Conservation (phyloP, 2,888 invertebrate species). For the Apoderus coryli region DNA sequence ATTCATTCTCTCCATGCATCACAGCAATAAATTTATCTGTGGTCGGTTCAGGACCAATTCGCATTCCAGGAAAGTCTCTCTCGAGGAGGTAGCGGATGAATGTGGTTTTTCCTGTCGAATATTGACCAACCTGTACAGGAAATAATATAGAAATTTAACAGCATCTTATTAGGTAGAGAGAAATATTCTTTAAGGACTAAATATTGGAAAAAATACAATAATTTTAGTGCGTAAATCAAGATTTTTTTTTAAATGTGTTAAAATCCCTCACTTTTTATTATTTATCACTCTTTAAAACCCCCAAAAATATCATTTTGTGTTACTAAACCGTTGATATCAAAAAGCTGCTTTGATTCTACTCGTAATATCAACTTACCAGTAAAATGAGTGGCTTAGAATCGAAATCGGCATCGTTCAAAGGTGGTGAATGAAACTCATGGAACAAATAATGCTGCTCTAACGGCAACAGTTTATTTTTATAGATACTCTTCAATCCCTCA, state of each 20-base stretch:
- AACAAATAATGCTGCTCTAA: slow-evolving; percentile 82
- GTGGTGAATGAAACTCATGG: slow-evolving; percentile 91
- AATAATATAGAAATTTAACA: too few relatives aligned
- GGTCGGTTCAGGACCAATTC: slow-evolving; percentile 99
- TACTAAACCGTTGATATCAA: too few relatives aligned
- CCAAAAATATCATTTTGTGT: too few relatives aligned
- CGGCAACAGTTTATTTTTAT: slow-evolving; percentile 79
- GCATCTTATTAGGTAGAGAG: too few relatives aligned
- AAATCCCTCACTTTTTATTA: too few relatives aligned
- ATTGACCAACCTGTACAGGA: slow-evolving; percentile 17
- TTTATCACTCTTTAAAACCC: too few relatives aligned
- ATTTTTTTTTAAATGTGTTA: too few relatives aligned
- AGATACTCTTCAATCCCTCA: slow-evolving; percentile 87
- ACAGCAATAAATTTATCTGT: slow-evolving; percentile 97
- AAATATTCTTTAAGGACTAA: too few relatives aligned
- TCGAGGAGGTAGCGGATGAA: slow-evolving; percentile 67
- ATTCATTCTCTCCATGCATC: slow-evolving; percentile 81
- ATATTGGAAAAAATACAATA: too few relatives aligned
- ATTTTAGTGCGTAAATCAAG: too few relatives aligned
- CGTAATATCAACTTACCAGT: slow-evolving; percentile 92
- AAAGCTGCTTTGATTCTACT: too few relatives aligned
- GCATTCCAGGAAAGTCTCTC: slow-evolving; percentile 91
- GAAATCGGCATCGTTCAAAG: slow-evolving; percentile 91
- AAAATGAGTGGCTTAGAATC: slow-evolving; percentile 97
- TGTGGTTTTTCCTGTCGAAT: slow-evolving; percentile 17